Conservation (phyloP, 2,888 invertebrate species). For the Germaria angustata region DNA sequence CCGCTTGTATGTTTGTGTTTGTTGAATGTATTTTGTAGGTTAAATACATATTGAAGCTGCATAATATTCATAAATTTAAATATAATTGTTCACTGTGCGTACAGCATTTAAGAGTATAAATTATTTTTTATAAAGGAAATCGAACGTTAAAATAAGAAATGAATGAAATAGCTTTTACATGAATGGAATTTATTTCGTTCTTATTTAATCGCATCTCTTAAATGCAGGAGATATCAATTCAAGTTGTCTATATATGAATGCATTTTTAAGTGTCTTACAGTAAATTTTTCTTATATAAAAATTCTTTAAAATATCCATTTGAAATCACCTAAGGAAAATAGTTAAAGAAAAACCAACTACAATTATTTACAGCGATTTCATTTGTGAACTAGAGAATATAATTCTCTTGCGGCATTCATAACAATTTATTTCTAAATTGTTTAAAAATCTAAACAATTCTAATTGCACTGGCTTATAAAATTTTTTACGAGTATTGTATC, state of each 20-base stretch:
- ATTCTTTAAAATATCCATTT: background rate
- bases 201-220: too few relatives aligned
- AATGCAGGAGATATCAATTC: background rate
- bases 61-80: constrained; percentile 33
- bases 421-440: too few relatives aligned
- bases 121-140: too few relatives aligned
- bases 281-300: background rate
- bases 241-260: background rate
- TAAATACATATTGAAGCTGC: constrained; percentile 13
- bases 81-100: constrained; percentile 16
- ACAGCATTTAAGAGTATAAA: background rate
- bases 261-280: background rate
- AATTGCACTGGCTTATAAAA: too few relatives aligned
- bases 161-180: background rate
- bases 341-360: too few relatives aligned
- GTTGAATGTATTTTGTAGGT: background rate
- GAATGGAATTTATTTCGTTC: too few relatives aligned
- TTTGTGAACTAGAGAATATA: constrained; percentile 27
- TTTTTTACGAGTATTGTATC: too few relatives aligned
- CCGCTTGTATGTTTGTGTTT: constrained; percentile 1
- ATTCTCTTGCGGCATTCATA: too few relatives aligned
- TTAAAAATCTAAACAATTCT: too few relatives aligned
- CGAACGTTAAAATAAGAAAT: background rate
- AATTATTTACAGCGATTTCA: background rate
- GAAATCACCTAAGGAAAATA: too few relatives aligned